These are phyloP conservation scores for Agrochola macilenta DNA, from an alignment of 2,888 invertebrate species.

Conservation along the genomic window DNA sequence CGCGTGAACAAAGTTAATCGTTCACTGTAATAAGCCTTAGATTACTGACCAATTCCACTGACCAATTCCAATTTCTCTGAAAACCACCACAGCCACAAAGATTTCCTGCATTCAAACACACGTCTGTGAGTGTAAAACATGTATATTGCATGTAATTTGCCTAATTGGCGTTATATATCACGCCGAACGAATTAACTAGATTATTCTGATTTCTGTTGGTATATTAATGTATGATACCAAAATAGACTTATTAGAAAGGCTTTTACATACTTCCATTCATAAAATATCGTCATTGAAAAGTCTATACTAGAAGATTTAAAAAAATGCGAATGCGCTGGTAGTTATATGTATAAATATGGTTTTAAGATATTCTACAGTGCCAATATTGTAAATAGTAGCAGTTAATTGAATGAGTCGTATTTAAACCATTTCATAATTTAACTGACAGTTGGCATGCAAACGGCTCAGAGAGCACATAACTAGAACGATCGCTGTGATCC, in stretches of 20 bases:
- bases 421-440: not conserved
- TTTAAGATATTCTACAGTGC: not conserved
- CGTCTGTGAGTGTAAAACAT: conserved; percentile 48
- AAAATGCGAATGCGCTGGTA: not conserved
- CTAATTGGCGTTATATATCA: conserved; percentile 54
- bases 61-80: conserved; percentile 69
- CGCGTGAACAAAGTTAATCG: conserved; percentile 71
- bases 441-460: not conserved
- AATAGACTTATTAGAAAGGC: not conserved
- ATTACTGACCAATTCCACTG: conserved; percentile 66
- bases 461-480: conserved; percentile 15
- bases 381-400: not conserved
- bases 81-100: conserved; percentile 67
- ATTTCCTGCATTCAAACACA: conserved; percentile 61
- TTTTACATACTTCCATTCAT: conserved; percentile 3
- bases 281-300: not conserved
- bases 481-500: conserved; percentile 31
- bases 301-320: not conserved
- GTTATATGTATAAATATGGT: not conserved
- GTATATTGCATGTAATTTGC: conserved; percentile 54
- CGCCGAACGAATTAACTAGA: conserved; percentile 41
- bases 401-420: not conserved
- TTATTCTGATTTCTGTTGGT: conserved; percentile 32
- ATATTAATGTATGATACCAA: conserved; percentile 6
- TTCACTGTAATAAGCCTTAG: conserved; percentile 60